Base-by-base conservation (phyloP, 1,140 invertebrate genomes). In the Solenopsis invicta region DNA sequence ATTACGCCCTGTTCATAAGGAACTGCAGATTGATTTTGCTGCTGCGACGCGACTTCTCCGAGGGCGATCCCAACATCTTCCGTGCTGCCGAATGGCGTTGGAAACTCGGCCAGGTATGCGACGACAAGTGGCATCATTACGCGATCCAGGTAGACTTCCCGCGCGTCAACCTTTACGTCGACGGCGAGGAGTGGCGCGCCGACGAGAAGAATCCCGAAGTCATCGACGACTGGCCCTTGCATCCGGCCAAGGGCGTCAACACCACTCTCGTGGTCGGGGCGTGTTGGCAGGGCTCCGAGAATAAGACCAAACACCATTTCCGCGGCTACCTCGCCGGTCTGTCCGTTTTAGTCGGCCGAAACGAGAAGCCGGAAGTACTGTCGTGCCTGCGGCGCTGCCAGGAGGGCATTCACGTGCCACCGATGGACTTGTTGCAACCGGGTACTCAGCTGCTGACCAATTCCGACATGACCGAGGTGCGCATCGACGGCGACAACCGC, bases 141-240 rank as follows among this genome's bases (percentile, higher is more conserved):
- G 98, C 99, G 0, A 96, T 99, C 29, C 98, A 98, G 92, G 98
- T 99, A 4, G 96, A 98, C 84, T 98, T 99, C 96, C 98, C 98
- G 0, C 98, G 98, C 89, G 98, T 99, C 16, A 97, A 97, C 82
- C 95, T 99, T 37, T 99, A 97, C 93, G 97, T 99, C 85, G 99
- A 99, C 95, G 99, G 99, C 0, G 97, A 98, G 92, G 95, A 97
- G 21, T 98, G 98, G 95, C 96, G 96, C 71, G 96, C 97, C 6
- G 96, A 96, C 71, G 97, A 98, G 90, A 97, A 97, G 93, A 99
- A 99, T 92, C 98, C 99, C 0, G 99, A 99, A 94, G 98, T 99
- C 45, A 99, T 99, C 93, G 99, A 99, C 95, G 99, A 99, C 95
- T 99, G 99, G 99, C 99, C 99, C n/a, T 96, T 99, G 16, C 99